phyloP scores from a whole-genome alignment of 2,888 invertebrate genomes.

The Patella depressa region DNA sequence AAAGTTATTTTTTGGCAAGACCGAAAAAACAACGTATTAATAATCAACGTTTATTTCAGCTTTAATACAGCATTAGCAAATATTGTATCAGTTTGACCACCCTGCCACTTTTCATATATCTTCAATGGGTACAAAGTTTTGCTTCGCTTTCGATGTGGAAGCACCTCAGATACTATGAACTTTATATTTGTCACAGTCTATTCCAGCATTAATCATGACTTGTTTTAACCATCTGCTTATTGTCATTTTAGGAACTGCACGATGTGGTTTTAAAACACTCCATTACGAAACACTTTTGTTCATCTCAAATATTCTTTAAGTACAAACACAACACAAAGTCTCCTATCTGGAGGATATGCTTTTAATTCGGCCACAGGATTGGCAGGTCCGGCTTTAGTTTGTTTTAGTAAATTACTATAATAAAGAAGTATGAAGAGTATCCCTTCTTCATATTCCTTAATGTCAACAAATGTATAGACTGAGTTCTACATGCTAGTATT shows the following conservation, averaged over 20 bases:
- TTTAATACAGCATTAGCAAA: slow-evolving; percentile 8
- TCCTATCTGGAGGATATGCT: slow-evolving; percentile 29
- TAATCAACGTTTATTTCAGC: slow-evolving; percentile 3
- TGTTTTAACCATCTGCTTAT: slow-evolving; percentile 19
- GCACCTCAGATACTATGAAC: slow-evolving; percentile 26
- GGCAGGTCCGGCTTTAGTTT: not conserved
- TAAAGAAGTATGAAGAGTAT: slow-evolving; percentile 23
- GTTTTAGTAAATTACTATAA: slow-evolving; percentile 23
- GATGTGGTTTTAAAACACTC: slow-evolving; percentile 29
- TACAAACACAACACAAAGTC: slow-evolving; percentile 32
- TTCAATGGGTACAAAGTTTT: slow-evolving; percentile 18
- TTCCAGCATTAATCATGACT: slow-evolving; percentile 20
- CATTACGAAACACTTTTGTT: slow-evolving; percentile 25
- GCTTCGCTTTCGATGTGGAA: slow-evolving; percentile 19
- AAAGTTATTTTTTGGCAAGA: slow-evolving; percentile 15
- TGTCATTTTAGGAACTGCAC: slow-evolving; percentile 23
- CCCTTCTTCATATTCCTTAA: slow-evolving; percentile 13
- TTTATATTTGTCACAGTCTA: slow-evolving; percentile 24
- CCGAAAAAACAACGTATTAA: slow-evolving; percentile 14
- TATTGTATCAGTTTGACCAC: slow-evolving; percentile 20
- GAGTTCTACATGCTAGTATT: slow-evolving; percentile 24
- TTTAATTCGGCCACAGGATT: slow-evolving; percentile 24
- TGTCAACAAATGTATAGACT: slow-evolving; percentile 17
- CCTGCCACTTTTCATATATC: slow-evolving; percentile 26
- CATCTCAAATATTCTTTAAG: slow-evolving; percentile 31